These are phyloP conservation scores for Dendropsophus ebraccatus DNA, from an alignment of 2,113 vertebrate genomes.

Conservation along the genomic window DNA sequence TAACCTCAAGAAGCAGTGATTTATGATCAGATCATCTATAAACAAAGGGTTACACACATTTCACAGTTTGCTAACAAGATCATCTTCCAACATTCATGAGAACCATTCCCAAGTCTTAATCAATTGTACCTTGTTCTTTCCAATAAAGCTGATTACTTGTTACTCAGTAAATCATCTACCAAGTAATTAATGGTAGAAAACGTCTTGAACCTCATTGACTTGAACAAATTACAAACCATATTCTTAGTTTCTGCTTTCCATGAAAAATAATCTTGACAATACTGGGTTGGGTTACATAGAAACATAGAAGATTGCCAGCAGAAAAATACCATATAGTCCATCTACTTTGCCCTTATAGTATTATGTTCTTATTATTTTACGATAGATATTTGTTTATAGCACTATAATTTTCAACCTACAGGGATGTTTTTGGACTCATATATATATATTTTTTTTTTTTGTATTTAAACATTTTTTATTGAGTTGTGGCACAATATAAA, in stretches of 20 bases:
- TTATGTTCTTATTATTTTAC: too few species aligned
- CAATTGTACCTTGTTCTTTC: not conserved
- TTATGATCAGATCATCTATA: not conserved
- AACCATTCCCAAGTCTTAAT: constrained; percentile 5
- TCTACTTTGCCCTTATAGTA: too few species aligned
- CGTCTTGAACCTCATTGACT: not conserved
- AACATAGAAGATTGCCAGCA: too few species aligned
- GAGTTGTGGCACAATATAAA: too few species aligned
- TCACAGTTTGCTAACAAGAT: constrained; percentile 9
- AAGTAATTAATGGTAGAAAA: constrained; percentile 15
- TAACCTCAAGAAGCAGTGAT: not conserved
- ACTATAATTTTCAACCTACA: too few species aligned
- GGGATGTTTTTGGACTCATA: too few species aligned
- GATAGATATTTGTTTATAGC: too few species aligned
- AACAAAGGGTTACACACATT: not conserved
- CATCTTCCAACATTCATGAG: constrained; percentile 9
- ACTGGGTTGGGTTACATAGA: too few species aligned
- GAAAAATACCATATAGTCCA: too few species aligned
- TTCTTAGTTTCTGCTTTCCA: not conserved
- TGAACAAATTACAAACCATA: not conserved
- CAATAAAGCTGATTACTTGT: constrained; percentile 36
- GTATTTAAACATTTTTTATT: too few species aligned
- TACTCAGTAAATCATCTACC: constrained; percentile 22
- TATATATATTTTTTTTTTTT: too few species aligned
- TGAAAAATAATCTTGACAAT: not conserved